Conservation (phyloP, 30 jellyfish, hydroid and myxozoan species). For the Catostylus mosaicus region DNA sequence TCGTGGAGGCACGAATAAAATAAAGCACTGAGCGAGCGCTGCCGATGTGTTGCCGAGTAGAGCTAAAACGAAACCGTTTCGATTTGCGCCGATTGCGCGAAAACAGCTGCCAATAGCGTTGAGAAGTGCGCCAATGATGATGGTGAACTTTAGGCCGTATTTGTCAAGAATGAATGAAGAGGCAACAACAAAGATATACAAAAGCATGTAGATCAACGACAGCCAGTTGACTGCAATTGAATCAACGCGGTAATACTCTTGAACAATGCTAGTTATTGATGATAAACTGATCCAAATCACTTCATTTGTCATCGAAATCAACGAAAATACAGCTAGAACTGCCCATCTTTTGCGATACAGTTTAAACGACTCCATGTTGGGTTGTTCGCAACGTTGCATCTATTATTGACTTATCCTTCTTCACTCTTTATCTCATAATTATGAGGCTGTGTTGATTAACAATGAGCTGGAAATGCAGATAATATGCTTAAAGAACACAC, state of each 20-base stretch:
- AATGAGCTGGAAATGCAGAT: too few species aligned
- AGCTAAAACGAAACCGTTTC: conserved; percentile 81
- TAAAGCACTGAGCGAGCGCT: conserved; percentile 90
- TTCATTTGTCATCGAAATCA: conserved; percentile 91
- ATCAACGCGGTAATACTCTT: conserved; percentile 76
- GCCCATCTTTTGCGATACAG: conserved; percentile 85
- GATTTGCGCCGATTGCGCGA: conserved; percentile 83
- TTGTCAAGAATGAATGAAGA: conserved; percentile 81
- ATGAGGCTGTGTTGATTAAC: too few species aligned
- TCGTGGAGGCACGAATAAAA: conserved; percentile 88
- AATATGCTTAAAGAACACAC: too few species aligned
- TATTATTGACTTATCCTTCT: too few species aligned
- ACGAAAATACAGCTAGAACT: conserved; percentile 82
- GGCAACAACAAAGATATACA: conserved; percentile 65
- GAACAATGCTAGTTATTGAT: conserved; percentile 80
- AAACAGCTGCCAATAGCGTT: conserved; percentile 91
- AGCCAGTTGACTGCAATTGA: conserved; percentile 86
- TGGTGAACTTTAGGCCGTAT: conserved; percentile 79
- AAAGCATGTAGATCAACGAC: conserved; percentile 81
- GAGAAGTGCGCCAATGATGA: conserved; percentile 83
- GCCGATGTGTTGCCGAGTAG: conserved; percentile 89
- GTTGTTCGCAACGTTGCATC: too few species aligned
- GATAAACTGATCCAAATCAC: conserved; percentile 92
- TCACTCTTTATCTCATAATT: too few species aligned
- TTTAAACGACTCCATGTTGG: conserved; percentile 25